Evolutionary conservation across 2,888 invertebrate species (phyloP), one percentile per base, ranked within the genome.

Genomic region (Drosophila cracens): DNA sequence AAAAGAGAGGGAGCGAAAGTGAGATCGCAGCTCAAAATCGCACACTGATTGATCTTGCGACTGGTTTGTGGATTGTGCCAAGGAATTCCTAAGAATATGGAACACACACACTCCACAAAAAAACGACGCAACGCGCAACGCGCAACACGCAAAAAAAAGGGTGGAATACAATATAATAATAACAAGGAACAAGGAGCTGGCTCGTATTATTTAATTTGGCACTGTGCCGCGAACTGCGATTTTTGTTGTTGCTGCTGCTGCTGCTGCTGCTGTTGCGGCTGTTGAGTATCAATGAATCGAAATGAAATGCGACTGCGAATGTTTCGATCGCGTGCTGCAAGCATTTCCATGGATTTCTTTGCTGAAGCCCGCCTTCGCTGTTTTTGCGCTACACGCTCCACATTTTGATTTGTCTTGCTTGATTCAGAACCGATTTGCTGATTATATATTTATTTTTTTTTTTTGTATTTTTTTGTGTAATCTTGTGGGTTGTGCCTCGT

Each of bases 101-200:
- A 57, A 64, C 74, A 71, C 70, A 72, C 71, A 83, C 73, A 82
- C 46, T 16, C 21, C 46, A 52, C n/a, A 27, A 31, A 36, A 51
- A 74, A 75, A 79, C 43, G 16, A 51, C 87, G 73, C 52, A 60
- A 76, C 70, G 73, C 77, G 71, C 64, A 75, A 69, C 70, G 79
- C 87, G 79, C 64, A 76, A 67, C 70, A 86, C 87, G 79, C 74
- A 82, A 79, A 86, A 69, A 80, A 90, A 86, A 86, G 90, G 88
- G 75, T 87, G 88, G 88, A 85, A 86, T 87, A 86, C 88, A 82
- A 84, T 84, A 87, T 87, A 85, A 86, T 89, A 86, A 86, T 86
- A 82, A 86, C 70, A 86, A 86, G 79, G 73, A 84, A 69, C 79
- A 81, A 70, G 62, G 66, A 71, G 66, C 36, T 36, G 56, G 27